These are phyloP conservation scores for Ruditapes philippinarum DNA, from an alignment of 1,140 invertebrate genomes.

Conservation along the genomic window DNA sequence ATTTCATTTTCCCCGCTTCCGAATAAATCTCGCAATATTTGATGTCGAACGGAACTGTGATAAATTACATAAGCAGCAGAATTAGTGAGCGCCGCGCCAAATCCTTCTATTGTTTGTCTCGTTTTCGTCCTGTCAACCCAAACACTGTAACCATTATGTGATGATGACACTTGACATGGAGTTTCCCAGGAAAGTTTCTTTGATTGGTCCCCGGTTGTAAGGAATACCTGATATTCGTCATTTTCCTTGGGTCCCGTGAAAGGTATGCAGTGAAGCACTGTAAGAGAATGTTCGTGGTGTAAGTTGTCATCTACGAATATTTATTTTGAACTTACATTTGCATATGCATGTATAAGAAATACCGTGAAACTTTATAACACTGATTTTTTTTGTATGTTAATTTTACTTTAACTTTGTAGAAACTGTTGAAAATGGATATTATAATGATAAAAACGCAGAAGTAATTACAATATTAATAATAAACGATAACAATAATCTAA, in stretches of 20 bases:
- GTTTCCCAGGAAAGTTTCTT: slow-evolving; percentile 59
- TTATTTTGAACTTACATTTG: too few relatives aligned
- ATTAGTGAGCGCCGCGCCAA: slow-evolving; percentile 72
- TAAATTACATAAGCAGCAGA: slow-evolving; percentile 73
- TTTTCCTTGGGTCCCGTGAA: neutral
- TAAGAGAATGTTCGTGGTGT: too few relatives aligned
- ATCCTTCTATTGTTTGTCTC: slow-evolving; percentile 71
- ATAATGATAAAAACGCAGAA: too few relatives aligned
- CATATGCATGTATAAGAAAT: too few relatives aligned
- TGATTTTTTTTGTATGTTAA: too few relatives aligned
- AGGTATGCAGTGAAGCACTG: too few relatives aligned
- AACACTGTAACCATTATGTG: neutral
- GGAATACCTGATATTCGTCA: slow-evolving; percentile 57
- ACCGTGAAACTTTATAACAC: too few relatives aligned
- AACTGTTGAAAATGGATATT: too few relatives aligned
- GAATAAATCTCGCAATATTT: slow-evolving; percentile 71
- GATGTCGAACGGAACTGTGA: slow-evolving; percentile 65
- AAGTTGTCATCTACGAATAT: too few relatives aligned
- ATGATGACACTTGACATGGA: neutral
- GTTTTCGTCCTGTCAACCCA: slow-evolving; percentile 65
- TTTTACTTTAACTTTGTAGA: too few relatives aligned
- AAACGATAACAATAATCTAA: too few relatives aligned
- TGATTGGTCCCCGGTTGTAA: slow-evolving; percentile 66
- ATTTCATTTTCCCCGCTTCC: slow-evolving; percentile 31
- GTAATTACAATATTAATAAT: too few relatives aligned